These are phyloP conservation scores for Passer domesticus DNA, from an alignment of 2,113 vertebrate species.

Conservation along the genomic window DNA sequence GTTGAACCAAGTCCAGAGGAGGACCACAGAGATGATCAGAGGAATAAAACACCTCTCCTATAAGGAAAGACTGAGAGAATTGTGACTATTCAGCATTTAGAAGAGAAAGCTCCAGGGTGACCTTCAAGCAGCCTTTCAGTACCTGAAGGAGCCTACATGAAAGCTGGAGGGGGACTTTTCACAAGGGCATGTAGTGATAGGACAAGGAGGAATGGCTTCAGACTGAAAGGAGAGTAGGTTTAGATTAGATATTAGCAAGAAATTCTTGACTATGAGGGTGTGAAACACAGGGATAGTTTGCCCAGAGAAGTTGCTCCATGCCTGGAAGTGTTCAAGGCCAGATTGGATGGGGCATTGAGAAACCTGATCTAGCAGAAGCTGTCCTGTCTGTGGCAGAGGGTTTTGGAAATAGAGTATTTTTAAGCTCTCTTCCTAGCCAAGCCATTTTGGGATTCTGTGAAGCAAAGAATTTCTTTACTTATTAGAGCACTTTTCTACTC, in stretches of 20 bases:
- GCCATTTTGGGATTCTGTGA: neutral
- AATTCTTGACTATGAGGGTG: neutral
- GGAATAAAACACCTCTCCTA: neutral
- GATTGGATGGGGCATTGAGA: neutral
- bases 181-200: neutral
- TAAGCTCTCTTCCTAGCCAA: neutral
- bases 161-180: neutral
- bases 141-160: neutral
- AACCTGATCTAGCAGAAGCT: neutral
- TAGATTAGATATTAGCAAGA: neutral
- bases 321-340: neutral
- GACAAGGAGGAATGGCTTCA: neutral
- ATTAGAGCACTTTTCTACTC: constrained; percentile 26
- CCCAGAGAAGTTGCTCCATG: neutral
- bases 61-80: neutral
- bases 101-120: neutral
- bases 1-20: neutral
- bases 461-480: neutral
- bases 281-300: neutral
- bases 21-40: neutral
- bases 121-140: neutral
- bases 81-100: neutral
- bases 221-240: neutral
- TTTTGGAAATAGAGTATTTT: neutral
- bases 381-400: rapidly evolving